These are phyloP conservation scores for Neria commutata DNA, from an alignment of 2,888 invertebrate species.

Conservation along the genomic window DNA sequence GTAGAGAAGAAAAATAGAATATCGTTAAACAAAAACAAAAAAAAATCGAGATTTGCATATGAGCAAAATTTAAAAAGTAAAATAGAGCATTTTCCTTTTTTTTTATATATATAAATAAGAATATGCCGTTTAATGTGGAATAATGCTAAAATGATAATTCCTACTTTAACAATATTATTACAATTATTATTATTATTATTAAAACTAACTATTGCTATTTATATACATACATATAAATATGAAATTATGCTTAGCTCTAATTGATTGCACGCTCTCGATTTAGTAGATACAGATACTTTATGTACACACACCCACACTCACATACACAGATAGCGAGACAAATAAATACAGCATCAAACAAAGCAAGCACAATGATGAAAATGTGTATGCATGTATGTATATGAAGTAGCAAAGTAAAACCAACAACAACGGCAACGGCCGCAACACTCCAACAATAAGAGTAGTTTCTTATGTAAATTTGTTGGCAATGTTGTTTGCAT, in stretches of 20 bases:
- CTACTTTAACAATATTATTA: neutral
- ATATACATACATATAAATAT: constrained; percentile 15
- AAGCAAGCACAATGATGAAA: neutral
- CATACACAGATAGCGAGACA: constrained; percentile 3
- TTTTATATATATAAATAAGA: constrained; percentile 5
- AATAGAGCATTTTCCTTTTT: neutral
- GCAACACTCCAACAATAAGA: neutral
- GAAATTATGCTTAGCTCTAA: constrained; percentile 17
- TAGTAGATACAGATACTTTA: neutral
- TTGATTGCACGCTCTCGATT: neutral
- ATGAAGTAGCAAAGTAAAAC: neutral
- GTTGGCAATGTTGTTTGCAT: neutral
- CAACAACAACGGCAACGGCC: neutral
- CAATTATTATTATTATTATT: neutral
- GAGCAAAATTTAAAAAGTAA: constrained; percentile 1
- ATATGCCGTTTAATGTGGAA: constrained; percentile 1
- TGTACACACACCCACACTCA: neutral
- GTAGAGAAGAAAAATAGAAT: too few species aligned
- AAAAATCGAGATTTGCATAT: too few species aligned
- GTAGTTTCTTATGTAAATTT: neutral
- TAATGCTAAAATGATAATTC: neutral
- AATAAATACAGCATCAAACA: too few species aligned
- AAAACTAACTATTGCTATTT: constrained; percentile 4
- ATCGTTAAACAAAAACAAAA: too few species aligned
- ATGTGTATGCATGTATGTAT: neutral